Percentiles rank a stretch among this genome's conserved stretches.
These are phyloP conservation scores for Aramus guarauna DNA, from an alignment of 2,113 vertebrate species.

Conservation along the genomic window DNA sequence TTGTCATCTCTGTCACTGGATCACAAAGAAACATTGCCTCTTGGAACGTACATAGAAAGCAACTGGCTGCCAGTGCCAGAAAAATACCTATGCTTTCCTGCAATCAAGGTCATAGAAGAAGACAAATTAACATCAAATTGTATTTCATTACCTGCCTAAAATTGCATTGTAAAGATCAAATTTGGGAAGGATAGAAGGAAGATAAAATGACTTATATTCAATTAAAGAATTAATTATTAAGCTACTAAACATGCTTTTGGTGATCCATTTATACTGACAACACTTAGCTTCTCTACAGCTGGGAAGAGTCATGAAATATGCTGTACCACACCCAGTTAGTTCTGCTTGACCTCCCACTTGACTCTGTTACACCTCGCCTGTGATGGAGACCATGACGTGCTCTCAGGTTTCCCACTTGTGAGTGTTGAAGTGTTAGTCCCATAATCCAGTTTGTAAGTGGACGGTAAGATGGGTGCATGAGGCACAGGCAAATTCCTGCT, in stretches of 20 bases:
- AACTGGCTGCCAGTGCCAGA: not conserved
- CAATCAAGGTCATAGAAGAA: not conserved
- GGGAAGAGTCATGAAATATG: not conserved
- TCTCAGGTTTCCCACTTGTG: constrained; percentile 66
- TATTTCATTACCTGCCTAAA: not conserved
- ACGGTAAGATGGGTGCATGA: constrained; percentile 51
- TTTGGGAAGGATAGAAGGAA: not conserved
- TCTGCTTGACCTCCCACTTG: constrained; percentile 79
- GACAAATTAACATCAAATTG: not conserved
- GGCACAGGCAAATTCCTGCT: constrained; percentile 70
- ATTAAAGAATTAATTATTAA: not conserved
- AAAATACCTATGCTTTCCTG: not conserved
- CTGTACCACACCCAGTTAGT: not conserved
- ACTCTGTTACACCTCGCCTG: constrained; percentile 73
- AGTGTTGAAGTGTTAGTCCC: constrained; percentile 80
- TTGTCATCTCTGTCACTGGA: not conserved
- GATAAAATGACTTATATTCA: not conserved
- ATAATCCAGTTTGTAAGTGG: constrained; percentile 71
- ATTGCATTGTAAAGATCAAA: not conserved
- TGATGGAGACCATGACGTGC: constrained; percentile 68
- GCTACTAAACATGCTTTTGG: not conserved
- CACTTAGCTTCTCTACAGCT: not conserved
- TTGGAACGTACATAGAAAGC: not conserved
- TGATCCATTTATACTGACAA: not conserved
- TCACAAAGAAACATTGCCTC: not conserved